These are phyloP conservation scores for Spea multiplicata DNA, from an alignment of 2,113 vertebrate genomes.

Conservation along the genomic window DNA sequence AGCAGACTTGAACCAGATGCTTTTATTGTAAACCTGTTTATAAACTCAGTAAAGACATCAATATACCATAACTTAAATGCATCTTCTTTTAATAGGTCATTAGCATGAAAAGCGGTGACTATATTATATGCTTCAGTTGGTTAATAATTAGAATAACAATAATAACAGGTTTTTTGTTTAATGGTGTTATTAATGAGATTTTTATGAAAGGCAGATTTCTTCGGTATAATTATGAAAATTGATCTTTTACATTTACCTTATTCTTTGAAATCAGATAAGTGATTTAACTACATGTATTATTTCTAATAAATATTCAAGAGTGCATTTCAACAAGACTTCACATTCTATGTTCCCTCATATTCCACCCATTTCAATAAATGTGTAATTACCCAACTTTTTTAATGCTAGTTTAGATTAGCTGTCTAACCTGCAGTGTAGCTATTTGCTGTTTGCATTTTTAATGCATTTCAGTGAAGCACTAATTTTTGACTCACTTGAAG, in stretches of 20 bases:
- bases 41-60: background rate
- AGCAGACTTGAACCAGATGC: background rate
- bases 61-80: constrained; percentile 1
- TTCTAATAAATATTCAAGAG: constrained; percentile 89
- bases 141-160: constrained; percentile 86
- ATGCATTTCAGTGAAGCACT: constrained; percentile 82
- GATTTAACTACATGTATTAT: constrained; percentile 87
- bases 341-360: constrained; percentile 80
- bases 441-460: constrained; percentile 85
- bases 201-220: constrained; percentile 85
- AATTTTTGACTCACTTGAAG: constrained; percentile 78
- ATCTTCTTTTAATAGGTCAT: constrained; percentile 67
- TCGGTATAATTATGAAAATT: constrained; percentile 84
- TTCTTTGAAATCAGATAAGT: constrained; percentile 85
- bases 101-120: constrained; percentile 78
- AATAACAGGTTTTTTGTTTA: constrained; percentile 79
- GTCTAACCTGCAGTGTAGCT: constrained; percentile 78
- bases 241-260: constrained; percentile 84
- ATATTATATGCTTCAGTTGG: constrained; percentile 78
- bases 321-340: constrained; percentile 84
- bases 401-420: constrained; percentile 82
- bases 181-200: constrained; percentile 85
- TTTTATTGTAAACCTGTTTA: background rate
- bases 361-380: constrained; percentile 84
- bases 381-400: constrained; percentile 82